phyloP scores from a whole-genome alignment of 2,888 invertebrate species.

The Thysanoteuthis rhombus region DNA sequence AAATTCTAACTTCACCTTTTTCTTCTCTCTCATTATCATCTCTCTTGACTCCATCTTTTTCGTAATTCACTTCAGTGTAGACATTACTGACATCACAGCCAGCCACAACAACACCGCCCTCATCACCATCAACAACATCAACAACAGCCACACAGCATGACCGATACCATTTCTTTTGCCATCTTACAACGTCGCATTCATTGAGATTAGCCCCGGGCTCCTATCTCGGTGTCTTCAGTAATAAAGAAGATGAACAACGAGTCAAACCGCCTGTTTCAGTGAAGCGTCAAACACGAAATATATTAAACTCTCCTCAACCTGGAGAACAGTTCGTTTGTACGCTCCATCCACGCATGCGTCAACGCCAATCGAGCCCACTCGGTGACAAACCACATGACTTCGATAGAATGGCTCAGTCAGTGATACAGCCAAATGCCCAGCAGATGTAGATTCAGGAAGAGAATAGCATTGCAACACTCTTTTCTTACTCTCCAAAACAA shows the following conservation, averaged over 20 bases:
- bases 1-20: no score
- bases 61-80: background rate
- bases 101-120: background rate
- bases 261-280: background rate
- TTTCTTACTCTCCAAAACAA: no score
- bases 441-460: background rate
- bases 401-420: background rate
- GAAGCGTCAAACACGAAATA: background rate
- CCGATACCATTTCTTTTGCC: background rate
- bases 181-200: background rate
- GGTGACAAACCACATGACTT: background rate
- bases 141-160: background rate
- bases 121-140: background rate
- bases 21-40: no score
- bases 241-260: background rate
- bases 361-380: background rate
- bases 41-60: background rate
- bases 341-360: background rate
- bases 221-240: background rate
- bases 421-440: background rate
- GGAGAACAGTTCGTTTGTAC: background rate
- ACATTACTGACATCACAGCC: background rate
- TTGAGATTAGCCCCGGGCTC: background rate
- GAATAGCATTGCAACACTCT: background rate
- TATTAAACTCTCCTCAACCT: conserved; percentile 12